Percentiles rank a stretch among this genome's conserved stretches.
These are phyloP conservation scores for Drosophila pullipes DNA, from an alignment of 2,888 invertebrate genomes.

Conservation along the genomic window DNA sequence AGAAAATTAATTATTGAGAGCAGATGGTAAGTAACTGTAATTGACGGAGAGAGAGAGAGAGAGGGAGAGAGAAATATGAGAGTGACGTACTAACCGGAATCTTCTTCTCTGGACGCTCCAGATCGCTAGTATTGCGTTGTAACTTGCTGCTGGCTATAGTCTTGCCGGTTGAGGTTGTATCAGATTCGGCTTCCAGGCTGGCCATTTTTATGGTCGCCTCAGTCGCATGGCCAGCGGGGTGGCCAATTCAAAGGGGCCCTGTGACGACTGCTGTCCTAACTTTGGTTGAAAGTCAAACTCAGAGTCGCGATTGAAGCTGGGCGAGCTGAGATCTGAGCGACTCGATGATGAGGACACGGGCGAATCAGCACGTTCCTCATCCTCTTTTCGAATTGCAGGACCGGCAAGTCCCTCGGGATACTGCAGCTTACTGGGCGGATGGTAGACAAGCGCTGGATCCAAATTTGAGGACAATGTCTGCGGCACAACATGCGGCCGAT, in stretches of 20 bases:
- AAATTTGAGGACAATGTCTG: slow-evolving; percentile 89
- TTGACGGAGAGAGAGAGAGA: not conserved
- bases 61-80: too few relatives aligned
- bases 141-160: slow-evolving; percentile 88
- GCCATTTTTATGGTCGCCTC: slow-evolving; percentile 81
- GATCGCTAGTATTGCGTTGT: slow-evolving; percentile 70
- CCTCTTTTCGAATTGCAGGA: slow-evolving; percentile 83
- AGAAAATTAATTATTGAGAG: not conserved
- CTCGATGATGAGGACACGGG: slow-evolving; percentile 92
- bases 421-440: slow-evolving; percentile 95
- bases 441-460: slow-evolving; percentile 92
- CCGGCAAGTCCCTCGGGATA: slow-evolving; percentile 89
- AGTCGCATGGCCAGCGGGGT: slow-evolving; percentile 79
- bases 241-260: slow-evolving; percentile 73
- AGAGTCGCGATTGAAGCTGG: slow-evolving; percentile 89
- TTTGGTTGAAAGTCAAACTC: slow-evolving; percentile 88
- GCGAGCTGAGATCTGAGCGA: slow-evolving; percentile 90
- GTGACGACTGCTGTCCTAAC: slow-evolving; percentile 71
- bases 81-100: slow-evolving; percentile 76
- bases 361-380: slow-evolving; percentile 88
- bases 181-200: slow-evolving; percentile 89
- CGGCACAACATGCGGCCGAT: slow-evolving; percentile 84
- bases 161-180: slow-evolving; percentile 91
- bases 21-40: not conserved
- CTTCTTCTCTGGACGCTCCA: slow-evolving; percentile 74